Evolutionary conservation across 2,113 vertebrate genomes (phyloP), one percentile per base, ranked within the genome.

Genomic region (Lucifuga dentata): DNA sequence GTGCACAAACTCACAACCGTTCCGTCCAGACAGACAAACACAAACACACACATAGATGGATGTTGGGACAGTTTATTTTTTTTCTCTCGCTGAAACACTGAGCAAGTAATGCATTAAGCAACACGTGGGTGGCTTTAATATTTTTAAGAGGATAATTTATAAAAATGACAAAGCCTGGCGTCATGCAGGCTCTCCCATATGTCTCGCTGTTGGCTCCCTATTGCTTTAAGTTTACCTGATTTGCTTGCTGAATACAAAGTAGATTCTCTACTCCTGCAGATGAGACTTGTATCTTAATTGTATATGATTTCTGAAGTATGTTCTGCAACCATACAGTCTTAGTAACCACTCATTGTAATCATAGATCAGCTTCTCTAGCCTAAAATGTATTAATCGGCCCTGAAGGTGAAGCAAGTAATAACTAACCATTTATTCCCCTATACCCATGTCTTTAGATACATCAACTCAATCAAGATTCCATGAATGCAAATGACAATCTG

Each of bases 381-480:
- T 21, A 36, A 53, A 44, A 50, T 26, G n/a, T 15, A 64, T 60
- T 50, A 84, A 78, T 59, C 64, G 58, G 57, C 1, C 23, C 5
- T 40, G 67, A 76, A 5, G 23, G 24, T 60, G 48, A 5, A 19
- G 29, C 38, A 51, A 41, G 36, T 15, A 11, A 64, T 61, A 19
- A 73, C 40, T 17, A 19, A 53, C 15, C 23, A 21, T 55, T 40
- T 51, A 51, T 73, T 62, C 32, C 17, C 24, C 26, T n/a, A 44
- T 44, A n/a, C n/a, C 12, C n/a, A 44, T 17, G 40, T 20, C 1
- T 5, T 39, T 16, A 59, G 57, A 48, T 62, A 46, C 62, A 72
- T 43, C 20, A 5, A 21, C 5, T 21, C 24, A 36, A 2, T 41
- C 24, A 48, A 44, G 26, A 44, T 24, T 17, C 33, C 43, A 64